phyloP scores from a whole-genome alignment of 2,113 vertebrate species.

The Choloepus hoffmanni region DNA sequence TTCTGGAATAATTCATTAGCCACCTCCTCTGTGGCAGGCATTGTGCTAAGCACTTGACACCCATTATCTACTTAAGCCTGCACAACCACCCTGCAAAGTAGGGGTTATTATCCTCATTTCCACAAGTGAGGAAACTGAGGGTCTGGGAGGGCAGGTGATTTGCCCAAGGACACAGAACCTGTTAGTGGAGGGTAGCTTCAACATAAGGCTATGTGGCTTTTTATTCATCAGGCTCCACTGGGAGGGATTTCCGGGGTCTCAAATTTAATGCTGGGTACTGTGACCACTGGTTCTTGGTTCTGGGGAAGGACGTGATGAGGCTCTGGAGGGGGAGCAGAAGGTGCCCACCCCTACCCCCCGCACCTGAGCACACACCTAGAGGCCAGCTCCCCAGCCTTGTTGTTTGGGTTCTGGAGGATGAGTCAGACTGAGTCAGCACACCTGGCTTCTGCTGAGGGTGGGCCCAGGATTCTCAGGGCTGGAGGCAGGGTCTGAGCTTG shows the following conservation, averaged over 20 bases:
- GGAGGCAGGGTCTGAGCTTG: neutral
- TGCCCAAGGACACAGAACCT: neutral
- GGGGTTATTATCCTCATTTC: neutral
- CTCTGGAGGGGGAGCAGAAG: neutral
- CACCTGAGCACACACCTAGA: neutral
- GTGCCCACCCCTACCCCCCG: neutral
- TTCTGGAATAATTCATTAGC: neutral
- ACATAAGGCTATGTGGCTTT: neutral
- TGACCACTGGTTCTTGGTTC: neutral
- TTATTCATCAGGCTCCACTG: neutral
- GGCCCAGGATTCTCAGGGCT: neutral
- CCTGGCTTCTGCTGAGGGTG: conserved; percentile 39
- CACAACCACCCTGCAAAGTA: conserved; percentile 1
- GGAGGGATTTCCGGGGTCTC: neutral
- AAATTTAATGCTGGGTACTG: neutral
- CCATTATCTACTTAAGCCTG: neutral
- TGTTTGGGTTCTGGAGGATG: conserved; percentile 34
- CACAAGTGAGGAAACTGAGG: neutral
- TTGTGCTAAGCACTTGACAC: neutral
- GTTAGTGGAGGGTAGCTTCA: neutral
- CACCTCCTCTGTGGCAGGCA: neutral
- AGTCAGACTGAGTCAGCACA: conserved; percentile 61
- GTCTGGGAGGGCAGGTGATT: neutral
- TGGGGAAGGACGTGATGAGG: neutral
- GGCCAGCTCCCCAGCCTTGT: neutral